These are phyloP conservation scores for Lottia scabra DNA, from an alignment of 2,888 invertebrate species.

Conservation along the genomic window DNA sequence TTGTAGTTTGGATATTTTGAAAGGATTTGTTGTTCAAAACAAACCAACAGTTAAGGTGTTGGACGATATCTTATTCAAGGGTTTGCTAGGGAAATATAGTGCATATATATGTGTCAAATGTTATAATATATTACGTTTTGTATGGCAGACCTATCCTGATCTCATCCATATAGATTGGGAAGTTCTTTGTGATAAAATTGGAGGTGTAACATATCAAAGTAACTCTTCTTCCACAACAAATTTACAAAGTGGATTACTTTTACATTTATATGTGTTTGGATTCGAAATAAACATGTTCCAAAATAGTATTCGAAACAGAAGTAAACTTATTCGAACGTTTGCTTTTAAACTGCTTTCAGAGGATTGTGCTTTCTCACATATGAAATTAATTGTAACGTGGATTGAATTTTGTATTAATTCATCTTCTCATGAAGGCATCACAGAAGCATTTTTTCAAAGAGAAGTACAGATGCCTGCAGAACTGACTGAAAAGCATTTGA, in stretches of 20 bases:
- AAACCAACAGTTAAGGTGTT: constrained; percentile 23
- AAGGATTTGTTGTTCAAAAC: constrained; percentile 27
- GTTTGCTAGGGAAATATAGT: constrained; percentile 25
- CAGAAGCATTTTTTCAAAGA: constrained; percentile 17
- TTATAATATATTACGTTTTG: constrained; percentile 26
- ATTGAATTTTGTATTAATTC: constrained; percentile 21
- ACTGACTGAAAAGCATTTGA: constrained; percentile 2
- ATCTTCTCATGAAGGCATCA: constrained; percentile 6
- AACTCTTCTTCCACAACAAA: not conserved
- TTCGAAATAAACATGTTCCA: not conserved
- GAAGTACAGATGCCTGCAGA: constrained; percentile 10
- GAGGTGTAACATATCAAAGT: not conserved
- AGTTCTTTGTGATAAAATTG: not conserved
- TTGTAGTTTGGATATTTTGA: constrained; percentile 32
- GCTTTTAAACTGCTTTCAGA: constrained; percentile 38
- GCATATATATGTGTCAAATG: constrained; percentile 19
- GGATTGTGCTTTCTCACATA: constrained; percentile 25
- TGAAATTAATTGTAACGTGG: constrained; percentile 38
- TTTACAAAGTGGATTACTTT: not conserved
- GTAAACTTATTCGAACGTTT: constrained; percentile 10
- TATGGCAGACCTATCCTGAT: constrained; percentile 32
- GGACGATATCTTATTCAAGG: constrained; percentile 19
- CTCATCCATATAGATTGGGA: constrained; percentile 37
- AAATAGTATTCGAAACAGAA: not conserved
- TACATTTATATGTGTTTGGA: not conserved